A percentile compares a stretch with the other conserved stretches of the same genome.
Evolutionary conservation across 2,797 vertebrate genomes (phyloP).

Genomic region (Alosa sapidissima): DNA sequence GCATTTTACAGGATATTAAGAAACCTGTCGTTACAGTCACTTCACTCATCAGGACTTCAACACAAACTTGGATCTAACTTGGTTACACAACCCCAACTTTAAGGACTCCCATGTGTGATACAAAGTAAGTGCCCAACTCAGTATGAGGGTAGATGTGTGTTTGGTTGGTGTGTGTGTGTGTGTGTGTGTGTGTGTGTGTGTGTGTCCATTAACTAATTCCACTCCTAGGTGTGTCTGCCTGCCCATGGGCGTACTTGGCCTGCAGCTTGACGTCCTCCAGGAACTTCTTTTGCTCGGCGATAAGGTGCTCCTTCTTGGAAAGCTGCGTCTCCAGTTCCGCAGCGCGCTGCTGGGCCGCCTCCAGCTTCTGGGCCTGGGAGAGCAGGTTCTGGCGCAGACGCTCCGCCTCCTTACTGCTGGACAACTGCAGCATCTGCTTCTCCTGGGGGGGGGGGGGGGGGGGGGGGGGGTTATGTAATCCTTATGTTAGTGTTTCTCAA

Average conservation of each 20-base stretch:
- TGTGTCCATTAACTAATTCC: neutral
- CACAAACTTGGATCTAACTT: neutral
- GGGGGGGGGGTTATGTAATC: neutral
- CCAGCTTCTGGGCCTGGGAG: constrained; percentile 89
- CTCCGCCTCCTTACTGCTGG: constrained; percentile 87
- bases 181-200: neutral
- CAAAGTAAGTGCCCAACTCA: neutral
- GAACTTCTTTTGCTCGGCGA: constrained; percentile 95
- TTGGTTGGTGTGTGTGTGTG: neutral
- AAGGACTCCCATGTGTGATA: neutral
- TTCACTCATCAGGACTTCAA: neutral
- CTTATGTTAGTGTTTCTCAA: neutral
- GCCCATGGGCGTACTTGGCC: constrained; percentile 77
- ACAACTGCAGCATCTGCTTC: constrained; percentile 84
- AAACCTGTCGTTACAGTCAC: neutral
- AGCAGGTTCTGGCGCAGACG: constrained; percentile 79
- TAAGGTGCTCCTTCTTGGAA: constrained; percentile 92
- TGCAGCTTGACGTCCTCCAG: constrained; percentile 93
- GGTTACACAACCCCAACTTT: neutral
- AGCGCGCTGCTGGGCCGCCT: constrained; percentile 87
- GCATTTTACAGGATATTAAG: neutral
- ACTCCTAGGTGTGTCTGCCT: neutral
- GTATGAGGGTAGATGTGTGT: neutral
- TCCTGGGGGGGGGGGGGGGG: constrained; percentile 69
- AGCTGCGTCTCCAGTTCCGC: constrained; percentile 90